Conservation (phyloP, 1,140 invertebrate genomes). For the Drosophila ironensis region DNA sequence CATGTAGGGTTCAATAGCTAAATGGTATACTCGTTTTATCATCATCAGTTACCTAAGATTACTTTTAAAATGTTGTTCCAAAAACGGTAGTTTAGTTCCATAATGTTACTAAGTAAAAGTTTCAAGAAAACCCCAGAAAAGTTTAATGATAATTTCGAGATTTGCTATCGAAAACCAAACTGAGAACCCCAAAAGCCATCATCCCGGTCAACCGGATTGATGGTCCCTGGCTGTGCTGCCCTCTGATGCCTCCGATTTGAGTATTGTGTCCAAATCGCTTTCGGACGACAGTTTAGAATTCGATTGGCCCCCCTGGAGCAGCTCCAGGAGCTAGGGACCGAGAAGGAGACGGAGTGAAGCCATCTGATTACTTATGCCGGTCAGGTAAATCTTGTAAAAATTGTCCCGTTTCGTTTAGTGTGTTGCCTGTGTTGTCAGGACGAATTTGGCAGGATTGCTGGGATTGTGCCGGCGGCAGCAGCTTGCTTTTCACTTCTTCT, state of each 20-base stretch:
- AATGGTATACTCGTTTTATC: too few species aligned
- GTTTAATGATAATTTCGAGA: background rate
- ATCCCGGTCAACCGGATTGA: constrained; percentile 3
- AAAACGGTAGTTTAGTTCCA: too few species aligned
- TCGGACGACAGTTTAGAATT: constrained; percentile 75
- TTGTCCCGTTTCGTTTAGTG: constrained; percentile 23
- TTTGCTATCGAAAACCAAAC: background rate
- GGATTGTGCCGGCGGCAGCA: background rate
- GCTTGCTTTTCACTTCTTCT: constrained; percentile 12
- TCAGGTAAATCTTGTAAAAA: constrained; percentile 77
- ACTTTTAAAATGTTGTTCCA: too few species aligned
- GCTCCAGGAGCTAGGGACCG: too few species aligned
- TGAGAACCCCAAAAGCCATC: background rate
- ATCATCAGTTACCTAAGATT: too few species aligned
- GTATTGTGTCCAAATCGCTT: constrained; percentile 67
- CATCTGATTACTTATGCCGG: constrained; percentile 72
- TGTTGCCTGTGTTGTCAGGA: background rate
- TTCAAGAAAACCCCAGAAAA: too few species aligned
- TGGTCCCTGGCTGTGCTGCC: constrained; percentile 24
- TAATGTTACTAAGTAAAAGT: background rate
- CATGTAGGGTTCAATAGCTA: too few species aligned
- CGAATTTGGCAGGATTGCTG: background rate
- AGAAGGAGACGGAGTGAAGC: background rate
- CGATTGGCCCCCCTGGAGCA: constrained; percentile 42
- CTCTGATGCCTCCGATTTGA: constrained; percentile 16